Evolutionary conservation across 2,888 invertebrate species (phyloP).

Genomic region (Erebia aethiops): DNA sequence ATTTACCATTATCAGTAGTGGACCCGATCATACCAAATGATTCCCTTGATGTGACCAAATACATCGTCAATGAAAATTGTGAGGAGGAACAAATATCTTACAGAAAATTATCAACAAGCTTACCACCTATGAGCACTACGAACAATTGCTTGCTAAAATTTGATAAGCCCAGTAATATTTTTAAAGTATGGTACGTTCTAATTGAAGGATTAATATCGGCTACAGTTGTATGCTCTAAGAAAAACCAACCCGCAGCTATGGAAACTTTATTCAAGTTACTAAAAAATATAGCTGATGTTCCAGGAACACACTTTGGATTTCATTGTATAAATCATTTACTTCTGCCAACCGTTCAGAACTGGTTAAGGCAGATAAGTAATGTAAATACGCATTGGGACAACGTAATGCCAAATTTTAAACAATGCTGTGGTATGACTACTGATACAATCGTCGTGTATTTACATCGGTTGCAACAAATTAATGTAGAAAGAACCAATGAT

Average conservation of each 20-base stretch:
- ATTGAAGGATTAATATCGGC: slow-evolving; percentile 93
- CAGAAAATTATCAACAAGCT: slow-evolving; percentile 81
- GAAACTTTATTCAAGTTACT: slow-evolving; percentile 94
- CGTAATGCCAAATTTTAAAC: slow-evolving; percentile 95
- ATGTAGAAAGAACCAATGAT: slow-evolving; percentile 68
- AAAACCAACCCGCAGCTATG: slow-evolving; percentile 93
- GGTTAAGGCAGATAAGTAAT: slow-evolving; percentile 91
- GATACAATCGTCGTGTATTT: slow-evolving; percentile 95
- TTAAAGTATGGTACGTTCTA: slow-evolving; percentile 95
- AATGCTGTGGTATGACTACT: slow-evolving; percentile 96
- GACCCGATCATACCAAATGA: slow-evolving; percentile 92
- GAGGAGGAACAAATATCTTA: slow-evolving; percentile 87
- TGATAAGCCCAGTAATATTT: slow-evolving; percentile 91
- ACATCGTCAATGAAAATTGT: slow-evolving; percentile 86
- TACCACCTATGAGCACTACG: slow-evolving; percentile 74
- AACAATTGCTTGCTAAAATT: slow-evolving; percentile 85
- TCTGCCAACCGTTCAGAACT: slow-evolving; percentile 95
- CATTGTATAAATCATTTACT: slow-evolving; percentile 96
- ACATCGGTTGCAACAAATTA: slow-evolving; percentile 87
- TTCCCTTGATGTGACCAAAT: slow-evolving; percentile 86
- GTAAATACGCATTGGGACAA: slow-evolving; percentile 88
- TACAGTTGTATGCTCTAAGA: slow-evolving; percentile 92
- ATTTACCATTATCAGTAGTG: slow-evolving; percentile 90
- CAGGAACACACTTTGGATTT: slow-evolving; percentile 94
- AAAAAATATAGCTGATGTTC: slow-evolving; percentile 88